A percentile compares a stretch with the other conserved stretches of the same genome.
Evolutionary conservation across 92 coral and sea anemone species (phyloP).

Genomic region (Epizoanthus rinbou): DNA sequence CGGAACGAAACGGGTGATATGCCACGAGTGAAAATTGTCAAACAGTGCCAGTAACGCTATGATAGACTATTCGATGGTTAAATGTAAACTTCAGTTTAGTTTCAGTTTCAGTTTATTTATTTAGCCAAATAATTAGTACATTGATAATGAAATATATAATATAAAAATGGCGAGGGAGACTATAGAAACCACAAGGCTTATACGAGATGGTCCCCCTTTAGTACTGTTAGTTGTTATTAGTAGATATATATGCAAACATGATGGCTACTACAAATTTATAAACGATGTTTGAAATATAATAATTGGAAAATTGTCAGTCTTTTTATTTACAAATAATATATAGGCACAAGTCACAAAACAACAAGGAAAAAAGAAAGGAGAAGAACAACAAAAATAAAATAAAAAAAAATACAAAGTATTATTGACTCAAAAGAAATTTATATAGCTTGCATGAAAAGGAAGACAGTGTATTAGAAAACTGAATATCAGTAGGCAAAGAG

Average conservation of each 20-base stretch:
- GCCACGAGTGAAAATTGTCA: constrained; percentile 35
- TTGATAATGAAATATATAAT: too few relatives aligned
- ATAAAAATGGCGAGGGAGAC: too few relatives aligned
- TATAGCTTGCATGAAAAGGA: constrained; percentile 31
- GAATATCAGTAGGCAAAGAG: constrained; percentile 30
- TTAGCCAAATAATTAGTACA: too few relatives aligned
- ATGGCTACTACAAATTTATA: not conserved
- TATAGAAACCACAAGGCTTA: too few relatives aligned
- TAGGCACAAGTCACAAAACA: not conserved
- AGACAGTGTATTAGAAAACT: constrained; percentile 23
- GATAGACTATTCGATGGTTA: constrained; percentile 17
- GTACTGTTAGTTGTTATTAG: too few relatives aligned
- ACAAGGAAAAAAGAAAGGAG: not conserved
- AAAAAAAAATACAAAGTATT: constrained; percentile 2
- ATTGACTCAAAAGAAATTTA: constrained; percentile 29
- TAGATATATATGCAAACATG: too few relatives aligned
- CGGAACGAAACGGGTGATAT: constrained; percentile 31
- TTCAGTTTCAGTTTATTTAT: too few relatives aligned
- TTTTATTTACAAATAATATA: constrained; percentile 16
- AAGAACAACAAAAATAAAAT: not conserved
- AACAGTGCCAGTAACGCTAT: constrained; percentile 27
- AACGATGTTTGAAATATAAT: not conserved
- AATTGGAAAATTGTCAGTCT: constrained; percentile 1
- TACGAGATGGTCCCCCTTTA: too few relatives aligned
- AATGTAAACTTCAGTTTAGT: constrained; percentile 12